Conservation (phyloP, 1,140 invertebrate species). For the Theocolax elegans region DNA sequence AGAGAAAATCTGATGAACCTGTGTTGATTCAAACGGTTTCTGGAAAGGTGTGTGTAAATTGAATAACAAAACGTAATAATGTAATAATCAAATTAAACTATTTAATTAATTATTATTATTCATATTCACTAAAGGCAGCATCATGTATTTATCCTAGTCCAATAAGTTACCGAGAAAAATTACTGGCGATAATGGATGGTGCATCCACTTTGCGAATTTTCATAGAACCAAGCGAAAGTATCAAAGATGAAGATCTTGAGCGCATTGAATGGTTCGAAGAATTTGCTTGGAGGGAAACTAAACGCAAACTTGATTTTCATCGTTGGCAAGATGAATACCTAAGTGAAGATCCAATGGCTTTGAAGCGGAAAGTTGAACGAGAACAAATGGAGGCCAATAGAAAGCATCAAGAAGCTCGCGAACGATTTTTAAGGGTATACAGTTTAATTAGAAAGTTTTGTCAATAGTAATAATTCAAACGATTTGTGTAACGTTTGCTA, state of each 20-base stretch:
- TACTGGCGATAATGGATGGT: constrained; percentile 27
- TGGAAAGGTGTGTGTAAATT: constrained; percentile 25
- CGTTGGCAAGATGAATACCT: constrained; percentile 54
- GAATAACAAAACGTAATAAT: no score
- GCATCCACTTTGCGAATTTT: constrained; percentile 46
- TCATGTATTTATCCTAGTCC: constrained; percentile 8
- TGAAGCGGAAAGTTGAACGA: constrained; percentile 47
- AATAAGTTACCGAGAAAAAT: not conserved
- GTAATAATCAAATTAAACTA: no score
- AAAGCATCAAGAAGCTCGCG: constrained; percentile 47
- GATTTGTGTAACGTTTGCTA: no score
- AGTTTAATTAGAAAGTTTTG: not conserved
- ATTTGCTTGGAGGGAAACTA: constrained; percentile 52
- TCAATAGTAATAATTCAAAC: no score
- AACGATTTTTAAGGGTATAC: constrained; percentile 43
- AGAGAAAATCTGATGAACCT: constrained; percentile 47
- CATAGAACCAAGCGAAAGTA: constrained; percentile 33
- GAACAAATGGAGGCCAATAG: constrained; percentile 44
- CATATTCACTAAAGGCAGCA: constrained; percentile 2
- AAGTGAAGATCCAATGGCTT: constrained; percentile 40
- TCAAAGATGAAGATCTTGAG: constrained; percentile 27
- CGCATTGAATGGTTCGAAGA: constrained; percentile 58
- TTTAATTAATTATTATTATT: no score
- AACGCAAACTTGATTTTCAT: constrained; percentile 54
- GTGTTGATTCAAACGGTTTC: constrained; percentile 49